phyloP scores from a whole-genome alignment of 1,140 invertebrate species.

The Lutraria rhynchaena region DNA sequence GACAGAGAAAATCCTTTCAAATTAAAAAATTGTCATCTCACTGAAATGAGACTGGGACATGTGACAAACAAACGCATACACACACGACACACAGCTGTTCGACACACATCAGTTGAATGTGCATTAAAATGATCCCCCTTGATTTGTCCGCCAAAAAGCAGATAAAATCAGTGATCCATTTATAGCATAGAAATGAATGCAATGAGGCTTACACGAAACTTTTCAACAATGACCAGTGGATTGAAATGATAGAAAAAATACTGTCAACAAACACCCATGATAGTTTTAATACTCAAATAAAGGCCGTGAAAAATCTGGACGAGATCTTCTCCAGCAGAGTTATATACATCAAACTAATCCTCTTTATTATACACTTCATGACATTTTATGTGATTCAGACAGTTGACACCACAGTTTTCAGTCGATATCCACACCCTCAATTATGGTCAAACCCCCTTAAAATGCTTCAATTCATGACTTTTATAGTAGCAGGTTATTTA shows the following conservation, averaged over 20 bases:
- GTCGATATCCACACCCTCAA: no score
- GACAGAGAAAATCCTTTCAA: no score
- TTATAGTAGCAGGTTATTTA: no score
- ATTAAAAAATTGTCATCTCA: no score
- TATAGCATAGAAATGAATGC: background rate
- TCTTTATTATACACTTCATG: background rate
- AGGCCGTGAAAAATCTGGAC: background rate
- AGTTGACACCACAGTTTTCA: background rate
- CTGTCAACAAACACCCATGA: slow-evolving; percentile 36
- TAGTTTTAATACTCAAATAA: slow-evolving; percentile 11
- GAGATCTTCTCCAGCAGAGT: background rate
- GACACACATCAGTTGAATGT: slow-evolving; percentile 3
- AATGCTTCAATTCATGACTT: no score
- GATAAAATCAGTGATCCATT: slow-evolving; percentile 15
- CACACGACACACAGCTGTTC: no score
- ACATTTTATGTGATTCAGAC: background rate
- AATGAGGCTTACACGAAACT: slow-evolving; percentile 1
- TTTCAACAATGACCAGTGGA: slow-evolving; percentile 10
- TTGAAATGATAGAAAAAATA: slow-evolving; percentile 3
- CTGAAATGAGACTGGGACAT: no score
- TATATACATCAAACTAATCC: slow-evolving; percentile 18
- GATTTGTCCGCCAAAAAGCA: slow-evolving; percentile 14
- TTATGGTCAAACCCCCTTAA: no score
- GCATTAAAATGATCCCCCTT: slow-evolving; percentile 11
- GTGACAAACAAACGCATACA: no score